phyloP scores from a whole-genome alignment of 2,113 vertebrate genomes.

The Carettochelys insculpta region DNA sequence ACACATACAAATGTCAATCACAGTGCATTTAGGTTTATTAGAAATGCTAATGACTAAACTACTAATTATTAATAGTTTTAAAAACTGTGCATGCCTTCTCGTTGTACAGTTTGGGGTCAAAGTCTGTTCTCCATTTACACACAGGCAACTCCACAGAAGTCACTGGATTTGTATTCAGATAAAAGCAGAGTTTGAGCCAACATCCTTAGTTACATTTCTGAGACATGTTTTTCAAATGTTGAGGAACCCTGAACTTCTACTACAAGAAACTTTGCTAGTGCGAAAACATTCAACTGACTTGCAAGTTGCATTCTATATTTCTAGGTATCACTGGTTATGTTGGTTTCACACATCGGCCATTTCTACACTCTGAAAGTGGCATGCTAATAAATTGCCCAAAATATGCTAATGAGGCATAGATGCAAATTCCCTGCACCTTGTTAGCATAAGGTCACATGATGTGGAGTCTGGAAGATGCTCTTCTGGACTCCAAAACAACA shows the following conservation, averaged over 20 bases:
- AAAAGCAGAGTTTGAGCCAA: not conserved
- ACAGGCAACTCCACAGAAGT: not conserved
- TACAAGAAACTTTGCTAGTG: not conserved
- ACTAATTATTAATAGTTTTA: not conserved
- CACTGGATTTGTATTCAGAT: not conserved
- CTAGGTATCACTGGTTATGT: not conserved
- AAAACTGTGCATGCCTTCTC: not conserved
- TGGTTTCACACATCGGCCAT: not conserved
- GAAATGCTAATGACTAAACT: not conserved
- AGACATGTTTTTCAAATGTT: not conserved
- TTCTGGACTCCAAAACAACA: too few relatives aligned
- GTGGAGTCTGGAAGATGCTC: too few relatives aligned
- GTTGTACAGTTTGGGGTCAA: not conserved
- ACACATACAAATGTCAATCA: not conserved
- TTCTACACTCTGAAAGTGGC: too few relatives aligned
- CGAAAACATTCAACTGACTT: not conserved
- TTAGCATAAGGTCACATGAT: too few relatives aligned
- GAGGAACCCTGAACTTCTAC: not conserved
- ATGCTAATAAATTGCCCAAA: too few relatives aligned
- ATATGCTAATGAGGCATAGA: too few relatives aligned
- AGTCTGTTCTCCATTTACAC: not conserved
- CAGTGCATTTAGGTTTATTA: not conserved
- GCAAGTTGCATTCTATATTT: constrained; percentile 2
- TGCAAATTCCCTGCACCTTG: too few relatives aligned
- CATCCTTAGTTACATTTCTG: not conserved